Percentiles rank a stretch among this genome's conserved stretches.
Conservation (phyloP, 2,797 vertebrate species). For the Australoheros facetus region DNA sequence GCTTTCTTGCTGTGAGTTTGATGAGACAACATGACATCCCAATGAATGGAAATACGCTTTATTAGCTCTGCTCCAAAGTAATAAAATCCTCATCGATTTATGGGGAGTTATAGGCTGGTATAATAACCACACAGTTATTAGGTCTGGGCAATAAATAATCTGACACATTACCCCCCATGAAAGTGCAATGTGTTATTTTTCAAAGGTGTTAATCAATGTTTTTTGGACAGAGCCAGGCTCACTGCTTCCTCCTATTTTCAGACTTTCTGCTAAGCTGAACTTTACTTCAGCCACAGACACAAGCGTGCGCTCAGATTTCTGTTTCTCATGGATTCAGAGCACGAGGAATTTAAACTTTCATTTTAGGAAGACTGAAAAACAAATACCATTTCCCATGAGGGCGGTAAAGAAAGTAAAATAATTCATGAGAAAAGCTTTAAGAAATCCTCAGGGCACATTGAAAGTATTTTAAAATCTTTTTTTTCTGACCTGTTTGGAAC, state of each 20-base stretch:
- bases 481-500: not conserved
- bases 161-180: not conserved
- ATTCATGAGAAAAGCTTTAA: too few relatives aligned
- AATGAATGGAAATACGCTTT: not conserved
- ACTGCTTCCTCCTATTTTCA: too few relatives aligned
- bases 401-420: not conserved
- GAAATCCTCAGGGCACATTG: not conserved
- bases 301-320: not conserved
- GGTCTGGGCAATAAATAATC: not conserved
- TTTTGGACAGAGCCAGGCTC: not conserved
- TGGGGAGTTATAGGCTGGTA: not conserved
- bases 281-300: not conserved
- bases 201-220: not conserved
- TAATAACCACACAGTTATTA: not conserved
- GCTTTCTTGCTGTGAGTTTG: not conserved
- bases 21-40: not conserved
- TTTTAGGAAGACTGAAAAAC: not conserved
- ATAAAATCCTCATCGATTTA: not conserved
- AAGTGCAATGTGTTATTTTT: not conserved
- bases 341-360: not conserved
- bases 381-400: fast-evolving
- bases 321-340: not conserved
- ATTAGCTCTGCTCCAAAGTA: not conserved
- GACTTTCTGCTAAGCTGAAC: not conserved
- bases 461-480: too few relatives aligned